These are phyloP conservation scores for Monochamus saltuarius DNA, from an alignment of 1,140 invertebrate genomes.

Conservation along the genomic window DNA sequence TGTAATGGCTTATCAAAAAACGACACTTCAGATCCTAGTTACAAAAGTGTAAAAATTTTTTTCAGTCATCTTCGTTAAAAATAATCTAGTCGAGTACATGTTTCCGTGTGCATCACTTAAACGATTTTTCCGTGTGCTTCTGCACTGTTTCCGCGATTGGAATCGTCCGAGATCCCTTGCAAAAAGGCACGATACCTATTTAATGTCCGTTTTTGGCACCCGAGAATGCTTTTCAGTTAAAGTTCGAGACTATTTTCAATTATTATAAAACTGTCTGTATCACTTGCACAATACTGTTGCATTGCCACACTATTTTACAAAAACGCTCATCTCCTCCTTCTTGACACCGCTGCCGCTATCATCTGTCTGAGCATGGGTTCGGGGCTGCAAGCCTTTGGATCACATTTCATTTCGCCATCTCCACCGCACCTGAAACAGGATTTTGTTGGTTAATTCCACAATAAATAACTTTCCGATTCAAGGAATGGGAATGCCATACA, in stretches of 20 bases:
- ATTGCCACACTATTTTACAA: slow-evolving; percentile 42
- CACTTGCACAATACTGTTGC: slow-evolving; percentile 38
- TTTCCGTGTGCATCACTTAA: not conserved
- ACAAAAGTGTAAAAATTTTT: slow-evolving; percentile 47
- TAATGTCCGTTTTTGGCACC: slow-evolving; percentile 49
- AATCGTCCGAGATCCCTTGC: slow-evolving; percentile 10
- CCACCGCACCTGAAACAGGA: slow-evolving; percentile 74
- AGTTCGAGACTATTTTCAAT: slow-evolving; percentile 43
- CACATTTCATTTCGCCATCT: slow-evolving; percentile 90
- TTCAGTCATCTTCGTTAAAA: slow-evolving; percentile 37
- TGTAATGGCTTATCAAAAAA: slow-evolving; percentile 45
- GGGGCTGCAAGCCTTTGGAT: slow-evolving; percentile 82
- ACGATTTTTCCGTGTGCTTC: slow-evolving; percentile 3
- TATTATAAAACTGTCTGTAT: slow-evolving; percentile 45
- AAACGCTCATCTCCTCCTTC: slow-evolving; percentile 69
- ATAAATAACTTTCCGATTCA: not conserved
- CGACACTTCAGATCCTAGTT: slow-evolving; percentile 47
- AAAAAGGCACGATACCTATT: slow-evolving; percentile 49
- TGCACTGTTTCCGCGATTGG: not conserved
- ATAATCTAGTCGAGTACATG: slow-evolving; percentile 17
- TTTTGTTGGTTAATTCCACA: slow-evolving; percentile 8
- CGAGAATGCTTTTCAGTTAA: slow-evolving; percentile 46
- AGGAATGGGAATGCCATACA: not conserved
- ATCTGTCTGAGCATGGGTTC: slow-evolving; percentile 86
- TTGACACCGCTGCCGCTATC: slow-evolving; percentile 73